Conservation (phyloP, 2,888 invertebrate species). For the Monopis laevigella region DNA sequence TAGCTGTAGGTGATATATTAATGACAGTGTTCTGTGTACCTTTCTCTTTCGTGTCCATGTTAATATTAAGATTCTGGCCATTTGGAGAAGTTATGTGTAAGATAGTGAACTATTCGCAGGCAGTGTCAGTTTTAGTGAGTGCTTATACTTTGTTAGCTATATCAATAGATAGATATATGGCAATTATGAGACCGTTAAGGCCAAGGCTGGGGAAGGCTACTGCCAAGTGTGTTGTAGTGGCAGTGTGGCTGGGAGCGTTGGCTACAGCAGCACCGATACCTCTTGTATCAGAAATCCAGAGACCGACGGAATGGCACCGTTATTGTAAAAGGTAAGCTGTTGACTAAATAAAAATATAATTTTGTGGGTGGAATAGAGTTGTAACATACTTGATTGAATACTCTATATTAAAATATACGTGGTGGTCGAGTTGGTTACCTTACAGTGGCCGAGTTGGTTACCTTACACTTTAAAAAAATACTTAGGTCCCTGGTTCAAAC, state of each 20-base stretch:
- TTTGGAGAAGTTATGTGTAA: constrained; percentile 86
- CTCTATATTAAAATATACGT: too few relatives aligned
- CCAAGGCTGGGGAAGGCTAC: constrained; percentile 79
- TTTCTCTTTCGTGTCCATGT: constrained; percentile 84
- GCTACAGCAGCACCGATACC: constrained; percentile 84
- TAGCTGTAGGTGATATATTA: constrained; percentile 89
- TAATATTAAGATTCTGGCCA: constrained; percentile 87
- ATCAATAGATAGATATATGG: constrained; percentile 89
- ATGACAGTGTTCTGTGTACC: constrained; percentile 93
- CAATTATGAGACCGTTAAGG: constrained; percentile 87
- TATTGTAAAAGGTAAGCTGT: constrained; percentile 74
- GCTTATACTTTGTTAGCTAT: constrained; percentile 92
- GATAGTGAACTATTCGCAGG: constrained; percentile 84
- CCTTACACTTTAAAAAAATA: too few relatives aligned
- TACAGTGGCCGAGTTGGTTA: too few relatives aligned
- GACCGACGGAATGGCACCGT: constrained; percentile 71
- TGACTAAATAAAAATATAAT: too few relatives aligned
- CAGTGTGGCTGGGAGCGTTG: constrained; percentile 80
- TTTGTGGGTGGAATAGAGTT: too few relatives aligned
- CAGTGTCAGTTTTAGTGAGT: constrained; percentile 82
- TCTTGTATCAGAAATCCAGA: constrained; percentile 73
- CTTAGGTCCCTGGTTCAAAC: too few relatives aligned
- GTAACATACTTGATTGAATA: too few relatives aligned
- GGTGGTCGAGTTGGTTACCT: too few relatives aligned
- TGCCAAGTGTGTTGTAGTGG: constrained; percentile 73